Conservation (phyloP, 2,888 invertebrate genomes). For the Troglohyphantes excavatus region DNA sequence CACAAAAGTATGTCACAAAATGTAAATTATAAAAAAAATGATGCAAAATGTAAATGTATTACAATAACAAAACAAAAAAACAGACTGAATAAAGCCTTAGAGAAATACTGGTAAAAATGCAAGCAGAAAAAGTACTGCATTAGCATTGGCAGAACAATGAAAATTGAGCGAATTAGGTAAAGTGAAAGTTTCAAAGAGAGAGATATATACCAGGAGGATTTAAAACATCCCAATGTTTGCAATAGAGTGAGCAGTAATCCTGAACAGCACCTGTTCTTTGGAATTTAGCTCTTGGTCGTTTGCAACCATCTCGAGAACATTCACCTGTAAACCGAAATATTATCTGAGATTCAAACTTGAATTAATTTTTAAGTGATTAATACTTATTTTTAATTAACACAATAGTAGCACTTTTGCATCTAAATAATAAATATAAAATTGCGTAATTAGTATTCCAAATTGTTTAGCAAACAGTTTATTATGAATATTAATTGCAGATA, state of each 20-base stretch:
- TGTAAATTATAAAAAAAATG: too few species aligned
- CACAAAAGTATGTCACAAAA: too few species aligned
- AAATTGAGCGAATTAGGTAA: not conserved
- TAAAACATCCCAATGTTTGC: slow-evolving; percentile 81
- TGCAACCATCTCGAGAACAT: slow-evolving; percentile 84
- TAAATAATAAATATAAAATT: too few species aligned
- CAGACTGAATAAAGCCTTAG: not conserved
- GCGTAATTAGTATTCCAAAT: too few species aligned
- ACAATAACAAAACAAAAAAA: not conserved
- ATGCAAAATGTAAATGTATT: not conserved
- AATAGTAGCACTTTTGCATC: too few species aligned
- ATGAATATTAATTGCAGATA: too few species aligned
- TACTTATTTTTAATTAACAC: too few species aligned
- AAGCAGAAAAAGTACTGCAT: not conserved
- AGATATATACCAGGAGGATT: slow-evolving; percentile 52
- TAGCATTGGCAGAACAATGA: not conserved
- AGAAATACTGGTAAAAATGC: not conserved
- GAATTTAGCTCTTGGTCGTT: slow-evolving; percentile 83
- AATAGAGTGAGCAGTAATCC: slow-evolving; percentile 85
- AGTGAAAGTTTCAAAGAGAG: not conserved
- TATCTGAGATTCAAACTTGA: too few species aligned
- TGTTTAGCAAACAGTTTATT: too few species aligned
- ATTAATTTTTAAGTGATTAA: too few species aligned
- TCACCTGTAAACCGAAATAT: slow-evolving; percentile 46
- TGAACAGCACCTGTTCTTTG: slow-evolving; percentile 84